Evolutionary conservation across 1,140 invertebrate genomes (phyloP).

Genomic region (Mamestra configurata): DNA sequence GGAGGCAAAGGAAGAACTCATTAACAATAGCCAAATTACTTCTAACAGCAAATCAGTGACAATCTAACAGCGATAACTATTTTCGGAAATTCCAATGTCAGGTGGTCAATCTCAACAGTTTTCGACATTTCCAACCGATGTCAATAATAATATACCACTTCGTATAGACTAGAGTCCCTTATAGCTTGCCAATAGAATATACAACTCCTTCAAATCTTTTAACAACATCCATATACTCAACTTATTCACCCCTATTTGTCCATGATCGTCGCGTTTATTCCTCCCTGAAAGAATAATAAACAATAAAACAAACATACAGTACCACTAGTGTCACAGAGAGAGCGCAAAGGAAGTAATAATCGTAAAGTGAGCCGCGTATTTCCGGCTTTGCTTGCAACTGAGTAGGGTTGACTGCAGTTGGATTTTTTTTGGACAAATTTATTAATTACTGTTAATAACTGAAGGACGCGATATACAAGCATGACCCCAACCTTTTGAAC

Average conservation of each 20-base stretch:
- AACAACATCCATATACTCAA: conserved; percentile 15
- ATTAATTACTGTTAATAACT: neutral
- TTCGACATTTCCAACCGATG: no score
- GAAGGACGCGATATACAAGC: neutral
- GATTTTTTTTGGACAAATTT: neutral
- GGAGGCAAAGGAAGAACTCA: conserved; percentile 69
- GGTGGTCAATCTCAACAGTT: no score
- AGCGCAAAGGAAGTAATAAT: conserved; percentile 74
- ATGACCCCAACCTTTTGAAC: no score
- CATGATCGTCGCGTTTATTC: conserved; percentile 55
- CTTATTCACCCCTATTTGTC: conserved; percentile 52
- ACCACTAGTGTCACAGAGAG: conserved; percentile 61
- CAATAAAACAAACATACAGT: conserved; percentile 65
- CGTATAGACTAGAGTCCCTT: no score
- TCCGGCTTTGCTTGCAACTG: conserved; percentile 65
- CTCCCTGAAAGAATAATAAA: conserved; percentile 71
- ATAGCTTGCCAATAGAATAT: neutral
- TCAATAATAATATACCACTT: no score
- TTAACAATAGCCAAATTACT: no score
- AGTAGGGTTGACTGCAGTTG: conserved; percentile 7
- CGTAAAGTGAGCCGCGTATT: conserved; percentile 74
- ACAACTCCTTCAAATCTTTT: neutral
- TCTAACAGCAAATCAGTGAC: no score
- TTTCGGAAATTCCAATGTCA: no score
- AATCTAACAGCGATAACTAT: no score